Evolutionary conservation across 2,888 invertebrate species (phyloP).

Genomic region (Alloscopus bannaensis): DNA sequence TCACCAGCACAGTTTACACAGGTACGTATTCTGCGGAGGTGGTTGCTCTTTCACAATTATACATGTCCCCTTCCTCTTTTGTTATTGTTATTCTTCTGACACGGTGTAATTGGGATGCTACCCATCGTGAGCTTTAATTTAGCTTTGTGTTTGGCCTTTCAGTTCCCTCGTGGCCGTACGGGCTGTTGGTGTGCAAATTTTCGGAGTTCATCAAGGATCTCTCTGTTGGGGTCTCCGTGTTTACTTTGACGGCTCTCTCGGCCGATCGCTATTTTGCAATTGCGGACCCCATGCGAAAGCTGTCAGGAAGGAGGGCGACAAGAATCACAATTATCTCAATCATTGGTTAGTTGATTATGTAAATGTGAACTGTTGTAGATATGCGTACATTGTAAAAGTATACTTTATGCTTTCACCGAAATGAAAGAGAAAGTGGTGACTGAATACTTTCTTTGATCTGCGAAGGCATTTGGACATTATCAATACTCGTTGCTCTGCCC

Average conservation of each 20-base stretch:
- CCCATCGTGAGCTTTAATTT: too few species aligned
- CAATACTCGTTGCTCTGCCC: neutral
- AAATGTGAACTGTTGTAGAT: too few species aligned
- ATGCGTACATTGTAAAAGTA: neutral
- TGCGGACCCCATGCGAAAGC: conserved; percentile 88
- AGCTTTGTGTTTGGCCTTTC: neutral
- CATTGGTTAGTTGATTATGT: conserved; percentile 75
- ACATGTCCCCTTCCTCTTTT: too few species aligned
- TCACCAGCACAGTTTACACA: conserved; percentile 90
- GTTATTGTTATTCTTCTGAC: too few species aligned
- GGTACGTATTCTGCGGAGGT: conserved; percentile 78
- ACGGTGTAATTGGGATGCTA: too few species aligned
- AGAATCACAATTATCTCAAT: conserved; percentile 83
- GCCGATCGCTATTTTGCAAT: conserved; percentile 94
- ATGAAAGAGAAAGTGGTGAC: neutral
- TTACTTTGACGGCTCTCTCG: conserved; percentile 92
- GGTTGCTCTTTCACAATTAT: too few species aligned
- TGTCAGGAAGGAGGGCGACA: conserved; percentile 82
- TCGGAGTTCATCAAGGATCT: conserved; percentile 92
- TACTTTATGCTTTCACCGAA: neutral
- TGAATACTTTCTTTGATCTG: neutral
- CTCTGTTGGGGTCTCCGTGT: conserved; percentile 94
- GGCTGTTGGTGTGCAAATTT: conserved; percentile 85
- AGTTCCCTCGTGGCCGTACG: conserved; percentile 78
- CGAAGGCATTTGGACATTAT: neutral